Evolutionary conservation across 1,140 invertebrate genomes (phyloP).

Genomic region (Ooceraea biroi): DNA sequence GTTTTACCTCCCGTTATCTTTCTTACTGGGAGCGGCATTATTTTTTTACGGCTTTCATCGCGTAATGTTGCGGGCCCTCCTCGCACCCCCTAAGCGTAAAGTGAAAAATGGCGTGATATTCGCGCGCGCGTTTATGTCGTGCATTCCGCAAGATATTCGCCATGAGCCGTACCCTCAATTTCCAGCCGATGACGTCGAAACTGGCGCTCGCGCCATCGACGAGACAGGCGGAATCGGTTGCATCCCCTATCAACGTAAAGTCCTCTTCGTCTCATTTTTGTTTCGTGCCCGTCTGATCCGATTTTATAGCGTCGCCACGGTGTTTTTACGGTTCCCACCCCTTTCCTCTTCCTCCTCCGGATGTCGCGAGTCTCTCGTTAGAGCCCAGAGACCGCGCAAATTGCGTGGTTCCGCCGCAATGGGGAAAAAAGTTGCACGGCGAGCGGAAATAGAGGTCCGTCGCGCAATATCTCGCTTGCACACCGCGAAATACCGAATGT

Average conservation of each 20-base stretch:
- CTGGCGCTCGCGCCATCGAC: constrained; percentile 27
- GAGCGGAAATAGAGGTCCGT: neutral
- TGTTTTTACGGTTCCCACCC: constrained; percentile 24
- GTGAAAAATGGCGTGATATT: constrained; percentile 30
- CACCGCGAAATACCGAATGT: constrained; percentile 19
- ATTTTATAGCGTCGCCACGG: constrained; percentile 20
- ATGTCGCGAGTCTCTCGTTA: constrained; percentile 26
- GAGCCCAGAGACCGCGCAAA: constrained; percentile 2
- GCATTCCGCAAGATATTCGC: constrained; percentile 41
- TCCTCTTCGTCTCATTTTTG: constrained; percentile 24
- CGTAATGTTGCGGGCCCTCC: constrained; percentile 6
- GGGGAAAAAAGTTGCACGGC: constrained; percentile 21
- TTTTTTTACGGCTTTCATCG: constrained; percentile 11
- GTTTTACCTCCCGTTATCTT: neutral
- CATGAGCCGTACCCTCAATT: constrained; percentile 10
- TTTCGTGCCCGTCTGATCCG: constrained; percentile 21
- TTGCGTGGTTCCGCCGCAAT: constrained; percentile 22
- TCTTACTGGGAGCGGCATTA: neutral
- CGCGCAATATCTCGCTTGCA: neutral
- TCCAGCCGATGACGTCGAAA: neutral
- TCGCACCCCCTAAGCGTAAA: constrained; percentile 13
- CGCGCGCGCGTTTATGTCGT: constrained; percentile 26
- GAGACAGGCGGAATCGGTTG: neutral
- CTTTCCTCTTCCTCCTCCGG: neutral
- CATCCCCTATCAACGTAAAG: constrained; percentile 3